A percentile compares a stretch with the other conserved stretches of the same genome.
Conservation (phyloP, 37 sponge, comb jelly and placozoan genomes). For the Chondrosia reniformis region DNA sequence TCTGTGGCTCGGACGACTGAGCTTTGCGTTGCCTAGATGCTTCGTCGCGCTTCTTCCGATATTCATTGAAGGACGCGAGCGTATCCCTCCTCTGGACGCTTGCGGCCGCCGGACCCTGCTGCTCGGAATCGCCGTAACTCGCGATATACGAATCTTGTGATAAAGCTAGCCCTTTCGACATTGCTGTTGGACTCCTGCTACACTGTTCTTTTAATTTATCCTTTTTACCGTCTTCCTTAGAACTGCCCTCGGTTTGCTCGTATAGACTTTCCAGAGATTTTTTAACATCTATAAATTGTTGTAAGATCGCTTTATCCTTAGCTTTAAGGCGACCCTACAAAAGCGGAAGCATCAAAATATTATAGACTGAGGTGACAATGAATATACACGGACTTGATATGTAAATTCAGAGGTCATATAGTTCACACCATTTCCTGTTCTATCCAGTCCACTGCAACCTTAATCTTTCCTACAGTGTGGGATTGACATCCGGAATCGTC, state of each 20-base stretch:
- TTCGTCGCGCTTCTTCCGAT: neutral
- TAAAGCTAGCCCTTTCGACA: neutral
- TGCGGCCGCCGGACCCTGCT: neutral
- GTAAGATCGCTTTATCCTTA: neutral
- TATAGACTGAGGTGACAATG: neutral
- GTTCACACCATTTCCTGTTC: constrained; percentile 62
- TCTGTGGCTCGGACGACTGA: neutral
- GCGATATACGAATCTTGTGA: neutral
- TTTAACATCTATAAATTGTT: constrained; percentile 6
- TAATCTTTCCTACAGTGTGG: constrained; percentile 14
- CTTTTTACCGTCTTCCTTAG: too few species aligned
- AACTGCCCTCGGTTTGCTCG: neutral
- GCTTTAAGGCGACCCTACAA: constrained; percentile 11
- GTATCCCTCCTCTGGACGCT: neutral
- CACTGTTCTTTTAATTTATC: too few species aligned
- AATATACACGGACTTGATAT: neutral
- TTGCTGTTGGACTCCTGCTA: too few species aligned
- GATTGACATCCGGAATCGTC: too few species aligned
- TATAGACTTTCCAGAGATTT: neutral
- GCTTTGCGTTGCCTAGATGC: neutral
- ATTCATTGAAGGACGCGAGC: constrained; percentile 10
- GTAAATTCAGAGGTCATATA: neutral
- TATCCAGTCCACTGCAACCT: constrained; percentile 61
- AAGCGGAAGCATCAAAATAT: neutral
- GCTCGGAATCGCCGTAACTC: neutral